Conservation (phyloP, 2,113 vertebrate genomes). For the Triplophysa tibetana region DNA sequence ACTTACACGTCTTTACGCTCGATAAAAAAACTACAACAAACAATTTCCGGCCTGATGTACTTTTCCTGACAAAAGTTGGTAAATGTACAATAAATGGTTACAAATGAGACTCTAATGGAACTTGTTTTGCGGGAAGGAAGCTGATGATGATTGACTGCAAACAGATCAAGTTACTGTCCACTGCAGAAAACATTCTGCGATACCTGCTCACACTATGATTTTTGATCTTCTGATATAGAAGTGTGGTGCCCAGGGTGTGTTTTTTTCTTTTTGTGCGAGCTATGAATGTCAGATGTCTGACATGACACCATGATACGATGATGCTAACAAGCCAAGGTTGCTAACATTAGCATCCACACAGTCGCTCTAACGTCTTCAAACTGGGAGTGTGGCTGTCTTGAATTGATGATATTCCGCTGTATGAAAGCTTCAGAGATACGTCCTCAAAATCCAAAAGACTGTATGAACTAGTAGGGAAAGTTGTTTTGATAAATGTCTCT, state of each 20-base stretch:
- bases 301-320: conserved; percentile 33
- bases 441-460: conserved; percentile 11
- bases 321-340: conserved; percentile 28
- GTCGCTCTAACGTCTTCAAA: conserved; percentile 9
- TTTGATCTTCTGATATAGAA: conserved; percentile 12
- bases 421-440: conserved; percentile 15
- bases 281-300: conserved; percentile 36
- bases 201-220: not conserved
- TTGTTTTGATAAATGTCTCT: conserved; percentile 49
- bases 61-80: not conserved
- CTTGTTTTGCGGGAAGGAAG: not conserved
- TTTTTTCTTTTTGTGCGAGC: conserved; percentile 14
- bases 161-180: not conserved
- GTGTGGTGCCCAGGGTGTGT: conserved; percentile 38
- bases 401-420: conserved; percentile 29
- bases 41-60: not conserved
- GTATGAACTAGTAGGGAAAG: conserved; percentile 31
- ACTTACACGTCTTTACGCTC: not conserved
- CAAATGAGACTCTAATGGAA: not conserved
- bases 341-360: conserved; percentile 43
- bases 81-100: not conserved
- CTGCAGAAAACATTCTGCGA: no score
- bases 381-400: not conserved
- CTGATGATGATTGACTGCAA: not conserved
- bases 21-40: not conserved